Percentiles rank a stretch among this genome's conserved stretches.
These are phyloP conservation scores for Holacanthus passer DNA, from an alignment of 2,113 vertebrate genomes.

Conservation along the genomic window DNA sequence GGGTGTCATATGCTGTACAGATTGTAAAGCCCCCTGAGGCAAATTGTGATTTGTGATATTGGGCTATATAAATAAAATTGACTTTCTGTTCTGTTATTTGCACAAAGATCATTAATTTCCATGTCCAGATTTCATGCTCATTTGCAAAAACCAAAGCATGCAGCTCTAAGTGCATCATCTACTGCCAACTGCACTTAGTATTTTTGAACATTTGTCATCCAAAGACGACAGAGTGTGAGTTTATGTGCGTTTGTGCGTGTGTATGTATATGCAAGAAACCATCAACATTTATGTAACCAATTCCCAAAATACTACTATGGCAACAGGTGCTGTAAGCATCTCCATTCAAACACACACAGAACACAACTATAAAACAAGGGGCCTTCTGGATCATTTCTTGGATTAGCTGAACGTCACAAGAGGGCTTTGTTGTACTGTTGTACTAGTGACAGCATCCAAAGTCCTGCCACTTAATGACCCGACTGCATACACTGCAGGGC, in stretches of 20 bases:
- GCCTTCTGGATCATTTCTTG: constrained; percentile 74
- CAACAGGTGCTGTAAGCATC: constrained; percentile 57
- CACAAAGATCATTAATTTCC: neutral
- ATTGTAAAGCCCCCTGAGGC: neutral
- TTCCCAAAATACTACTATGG: constrained; percentile 58
- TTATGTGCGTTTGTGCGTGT: neutral
- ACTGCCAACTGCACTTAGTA: neutral
- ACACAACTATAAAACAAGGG: constrained; percentile 42
- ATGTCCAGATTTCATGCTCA: neutral
- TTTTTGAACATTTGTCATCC: neutral
- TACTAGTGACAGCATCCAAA: constrained; percentile 32
- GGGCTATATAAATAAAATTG: neutral
- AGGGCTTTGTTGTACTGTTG: constrained; percentile 46
- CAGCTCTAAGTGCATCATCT: neutral
- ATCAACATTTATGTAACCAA: constrained; percentile 49
- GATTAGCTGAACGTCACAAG: constrained; percentile 44
- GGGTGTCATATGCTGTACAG: neutral
- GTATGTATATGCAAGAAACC: constrained; percentile 6
- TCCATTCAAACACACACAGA: constrained; percentile 19
- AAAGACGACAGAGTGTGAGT: neutral
- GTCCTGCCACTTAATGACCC: constrained; percentile 19
- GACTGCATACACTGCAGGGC: constrained; percentile 6
- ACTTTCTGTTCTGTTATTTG: neutral
- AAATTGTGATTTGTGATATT: neutral
- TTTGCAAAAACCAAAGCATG: neutral